Percentiles rank a stretch among this genome's conserved stretches.
Evolutionary conservation across 2,888 invertebrate genomes (phyloP).

Genomic region (Eupeodes latifasciatus): DNA sequence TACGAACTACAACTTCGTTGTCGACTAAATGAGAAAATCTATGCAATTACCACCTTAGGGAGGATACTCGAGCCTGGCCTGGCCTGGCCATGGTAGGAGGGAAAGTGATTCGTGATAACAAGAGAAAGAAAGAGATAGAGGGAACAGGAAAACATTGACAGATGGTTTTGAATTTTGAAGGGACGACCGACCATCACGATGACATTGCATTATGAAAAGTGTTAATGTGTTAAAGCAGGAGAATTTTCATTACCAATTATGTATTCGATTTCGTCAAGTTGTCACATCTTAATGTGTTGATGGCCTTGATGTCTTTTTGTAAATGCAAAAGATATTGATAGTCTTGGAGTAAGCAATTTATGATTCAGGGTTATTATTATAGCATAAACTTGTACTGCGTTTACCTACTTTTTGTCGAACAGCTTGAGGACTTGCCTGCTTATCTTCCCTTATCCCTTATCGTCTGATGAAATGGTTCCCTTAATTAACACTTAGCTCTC

Average conservation of each 20-base stretch:
- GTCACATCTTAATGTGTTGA: background rate
- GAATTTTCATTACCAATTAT: constrained; percentile 1
- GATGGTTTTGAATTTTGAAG: constrained; percentile 8
- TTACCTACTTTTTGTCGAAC: no score
- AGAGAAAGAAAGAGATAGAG: background rate
- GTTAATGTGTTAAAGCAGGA: background rate
- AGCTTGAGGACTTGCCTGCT: no score
- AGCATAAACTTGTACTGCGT: no score
- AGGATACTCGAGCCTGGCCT: background rate
- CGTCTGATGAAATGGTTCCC: no score
- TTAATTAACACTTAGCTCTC: no score
- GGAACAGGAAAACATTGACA: background rate
- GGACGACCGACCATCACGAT: background rate
- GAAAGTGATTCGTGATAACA: background rate
- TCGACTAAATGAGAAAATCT: constrained; percentile 42
- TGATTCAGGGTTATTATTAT: background rate
- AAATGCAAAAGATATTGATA: background rate
- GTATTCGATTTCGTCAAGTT: background rate
- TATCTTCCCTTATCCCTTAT: no score
- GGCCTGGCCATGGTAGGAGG: background rate
- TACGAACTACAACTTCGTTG: background rate
- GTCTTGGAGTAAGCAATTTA: background rate
- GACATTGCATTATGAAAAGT: constrained; percentile 11
- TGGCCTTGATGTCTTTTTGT: background rate
- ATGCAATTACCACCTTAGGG: constrained; percentile 48